Evolutionary conservation across 2,797 vertebrate species (phyloP).

Genomic region (Jordanella pulchra): DNA sequence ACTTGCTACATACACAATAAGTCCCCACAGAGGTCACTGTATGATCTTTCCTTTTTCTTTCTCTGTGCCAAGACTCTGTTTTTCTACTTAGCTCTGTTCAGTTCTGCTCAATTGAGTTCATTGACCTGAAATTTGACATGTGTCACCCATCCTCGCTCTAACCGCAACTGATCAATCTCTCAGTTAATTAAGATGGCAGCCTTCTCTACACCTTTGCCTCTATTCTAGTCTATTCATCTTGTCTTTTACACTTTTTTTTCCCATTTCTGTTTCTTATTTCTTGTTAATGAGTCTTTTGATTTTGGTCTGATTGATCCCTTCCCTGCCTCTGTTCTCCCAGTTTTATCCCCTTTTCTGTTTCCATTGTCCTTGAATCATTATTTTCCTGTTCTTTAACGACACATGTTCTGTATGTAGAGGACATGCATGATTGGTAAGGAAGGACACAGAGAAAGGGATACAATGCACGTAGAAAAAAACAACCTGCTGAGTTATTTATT

Average conservation of each 20-base stretch:
- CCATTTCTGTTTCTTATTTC: conserved; percentile 18
- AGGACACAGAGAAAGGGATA: conserved; percentile 18
- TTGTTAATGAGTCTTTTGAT: conserved; percentile 26
- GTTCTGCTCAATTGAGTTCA: conserved; percentile 46
- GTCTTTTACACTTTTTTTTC: conserved; percentile 20
- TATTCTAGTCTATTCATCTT: neutral
- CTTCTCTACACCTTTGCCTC: conserved; percentile 4
- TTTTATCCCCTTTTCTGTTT: conserved; percentile 11
- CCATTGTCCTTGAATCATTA: neutral
- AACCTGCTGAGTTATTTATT: conserved; percentile 30
- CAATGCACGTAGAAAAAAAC: conserved; percentile 31
- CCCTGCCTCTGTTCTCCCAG: neutral
- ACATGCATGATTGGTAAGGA: conserved; percentile 10
- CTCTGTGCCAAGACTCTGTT: conserved; percentile 5
- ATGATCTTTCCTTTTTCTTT: conserved; percentile 16
- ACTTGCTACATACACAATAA: too few species aligned
- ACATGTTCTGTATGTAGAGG: conserved; percentile 26
- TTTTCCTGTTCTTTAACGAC: neutral
- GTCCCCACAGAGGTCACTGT: conserved; percentile 6
- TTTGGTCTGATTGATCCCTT: neutral
- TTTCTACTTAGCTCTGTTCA: conserved; percentile 28
- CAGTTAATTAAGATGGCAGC: conserved; percentile 43
- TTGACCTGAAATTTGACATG: conserved; percentile 54
- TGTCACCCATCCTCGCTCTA: conserved; percentile 37
- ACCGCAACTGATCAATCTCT: conserved; percentile 49